These are phyloP conservation scores for Parauchenoglanis punctatus DNA, from an alignment of 2,797 vertebrate genomes.

Conservation along the genomic window DNA sequence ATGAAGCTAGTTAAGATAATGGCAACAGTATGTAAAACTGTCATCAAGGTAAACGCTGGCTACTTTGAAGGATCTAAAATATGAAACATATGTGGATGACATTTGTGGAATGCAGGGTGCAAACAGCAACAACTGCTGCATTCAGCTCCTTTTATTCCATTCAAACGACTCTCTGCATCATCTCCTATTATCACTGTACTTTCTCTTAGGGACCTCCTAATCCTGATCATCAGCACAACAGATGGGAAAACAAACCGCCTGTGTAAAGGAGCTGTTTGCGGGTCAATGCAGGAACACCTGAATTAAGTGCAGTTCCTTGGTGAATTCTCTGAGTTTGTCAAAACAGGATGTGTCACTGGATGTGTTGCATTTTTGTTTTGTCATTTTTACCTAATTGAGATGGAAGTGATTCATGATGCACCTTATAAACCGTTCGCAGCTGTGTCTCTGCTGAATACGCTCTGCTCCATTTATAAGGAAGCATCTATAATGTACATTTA, in stretches of 20 bases:
- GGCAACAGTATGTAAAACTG: too few species aligned
- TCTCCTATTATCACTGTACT: background rate
- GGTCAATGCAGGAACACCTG: background rate
- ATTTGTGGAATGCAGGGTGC: too few species aligned
- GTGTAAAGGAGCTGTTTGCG: background rate
- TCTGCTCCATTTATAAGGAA: conserved; percentile 52
- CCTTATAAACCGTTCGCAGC: conserved; percentile 43
- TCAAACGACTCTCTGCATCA: background rate
- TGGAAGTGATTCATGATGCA: conserved; percentile 53
- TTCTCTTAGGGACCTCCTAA: background rate
- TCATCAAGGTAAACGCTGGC: too few species aligned
- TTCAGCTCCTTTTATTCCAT: background rate
- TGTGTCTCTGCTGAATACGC: conserved; percentile 45
- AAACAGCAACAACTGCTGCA: background rate
- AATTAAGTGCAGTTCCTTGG: too few species aligned
- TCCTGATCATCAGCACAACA: background rate
- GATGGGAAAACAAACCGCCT: background rate
- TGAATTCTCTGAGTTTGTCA: background rate
- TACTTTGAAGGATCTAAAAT: too few species aligned
- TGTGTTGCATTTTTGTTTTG: background rate
- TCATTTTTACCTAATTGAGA: background rate
- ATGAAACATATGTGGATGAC: too few species aligned
- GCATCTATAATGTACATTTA: conserved; percentile 47
- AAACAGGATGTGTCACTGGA: background rate
- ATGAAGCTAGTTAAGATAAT: too few species aligned